These are phyloP conservation scores for Octopus sinensis DNA, from an alignment of 1,140 invertebrate species.

Conservation along the genomic window DNA sequence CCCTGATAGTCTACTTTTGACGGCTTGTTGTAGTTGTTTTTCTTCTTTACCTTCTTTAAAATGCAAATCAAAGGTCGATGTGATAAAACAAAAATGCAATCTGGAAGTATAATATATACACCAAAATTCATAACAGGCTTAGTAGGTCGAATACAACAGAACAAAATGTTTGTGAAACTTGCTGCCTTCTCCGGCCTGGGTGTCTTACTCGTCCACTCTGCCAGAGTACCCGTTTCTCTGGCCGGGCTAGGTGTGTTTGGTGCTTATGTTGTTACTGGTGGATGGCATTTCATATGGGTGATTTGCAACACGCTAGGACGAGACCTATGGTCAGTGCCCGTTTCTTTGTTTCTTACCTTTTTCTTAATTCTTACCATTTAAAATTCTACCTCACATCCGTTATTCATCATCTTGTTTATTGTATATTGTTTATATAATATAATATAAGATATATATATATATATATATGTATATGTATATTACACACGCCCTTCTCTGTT, in stretches of 20 bases:
- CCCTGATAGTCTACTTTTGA: too few relatives aligned
- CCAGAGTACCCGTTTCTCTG: background rate
- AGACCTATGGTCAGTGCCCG: constrained; percentile 40
- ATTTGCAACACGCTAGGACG: constrained; percentile 39
- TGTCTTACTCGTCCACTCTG: background rate
- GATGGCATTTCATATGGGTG: constrained; percentile 42
- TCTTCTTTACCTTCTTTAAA: too few relatives aligned
- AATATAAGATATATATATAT: too few relatives aligned
- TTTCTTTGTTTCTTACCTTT: background rate
- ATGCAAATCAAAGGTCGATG: too few relatives aligned
- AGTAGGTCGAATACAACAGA: background rate
- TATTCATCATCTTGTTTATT: too few relatives aligned
- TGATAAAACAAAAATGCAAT: too few relatives aligned
- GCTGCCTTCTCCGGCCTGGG: background rate
- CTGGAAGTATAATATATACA: background rate
- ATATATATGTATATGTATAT: too few relatives aligned
- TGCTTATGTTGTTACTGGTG: constrained; percentile 44
- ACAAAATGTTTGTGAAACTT: background rate
- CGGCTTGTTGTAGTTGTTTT: too few relatives aligned
- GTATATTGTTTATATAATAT: too few relatives aligned
- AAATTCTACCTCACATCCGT: too few relatives aligned
- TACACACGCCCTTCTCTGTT: too few relatives aligned
- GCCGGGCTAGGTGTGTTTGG: constrained; percentile 28
- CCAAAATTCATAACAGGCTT: background rate
- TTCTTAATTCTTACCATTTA: background rate